These are phyloP conservation scores for Trichogramma evanescens DNA, from an alignment of 2,888 invertebrate genomes.

Conservation along the genomic window DNA sequence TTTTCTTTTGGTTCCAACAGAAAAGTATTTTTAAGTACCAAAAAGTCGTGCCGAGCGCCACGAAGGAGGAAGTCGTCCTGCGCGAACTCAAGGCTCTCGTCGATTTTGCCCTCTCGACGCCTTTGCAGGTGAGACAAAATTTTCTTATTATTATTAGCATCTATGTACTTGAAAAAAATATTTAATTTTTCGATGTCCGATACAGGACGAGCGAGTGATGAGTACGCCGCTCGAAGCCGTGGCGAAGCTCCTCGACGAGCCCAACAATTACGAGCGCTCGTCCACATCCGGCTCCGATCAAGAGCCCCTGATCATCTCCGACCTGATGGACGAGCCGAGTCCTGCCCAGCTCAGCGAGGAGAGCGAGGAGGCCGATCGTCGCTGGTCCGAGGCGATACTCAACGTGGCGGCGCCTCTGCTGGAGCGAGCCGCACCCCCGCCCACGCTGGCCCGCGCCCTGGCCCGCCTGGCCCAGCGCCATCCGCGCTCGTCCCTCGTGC, in stretches of 20 bases:
- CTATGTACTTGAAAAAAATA: not conserved
- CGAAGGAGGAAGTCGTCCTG: conserved; percentile 64
- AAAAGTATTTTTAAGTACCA: conserved; percentile 69
- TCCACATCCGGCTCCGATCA: not conserved
- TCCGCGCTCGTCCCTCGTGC: conserved; percentile 62
- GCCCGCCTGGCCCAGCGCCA: conserved; percentile 59
- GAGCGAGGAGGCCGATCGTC: conserved; percentile 28
- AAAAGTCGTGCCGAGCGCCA: conserved; percentile 60
- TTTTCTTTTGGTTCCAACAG: conserved; percentile 51
- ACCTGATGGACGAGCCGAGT: conserved; percentile 2
- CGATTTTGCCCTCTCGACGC: conserved; percentile 66
- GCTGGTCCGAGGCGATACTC: conserved; percentile 52
- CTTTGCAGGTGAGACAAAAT: conserved; percentile 55
- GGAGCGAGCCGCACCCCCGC: conserved; percentile 58
- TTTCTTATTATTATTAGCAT: not conserved
- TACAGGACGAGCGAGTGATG: conserved; percentile 67
- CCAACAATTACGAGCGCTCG: conserved; percentile 9
- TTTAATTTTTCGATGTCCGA: not conserved
- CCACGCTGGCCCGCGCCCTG: conserved; percentile 57
- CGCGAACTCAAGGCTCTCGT: conserved; percentile 76
- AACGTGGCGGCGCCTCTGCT: conserved; percentile 59
- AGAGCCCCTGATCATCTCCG: conserved; percentile 3
- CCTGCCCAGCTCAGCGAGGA: not conserved
- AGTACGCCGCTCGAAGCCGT: conserved; percentile 67
- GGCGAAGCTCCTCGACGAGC: conserved; percentile 61